Evolutionary conservation across 2,888 invertebrate genomes (phyloP), one percentile per base, ranked within the genome.

Genomic region (Melanostoma mellinum): DNA sequence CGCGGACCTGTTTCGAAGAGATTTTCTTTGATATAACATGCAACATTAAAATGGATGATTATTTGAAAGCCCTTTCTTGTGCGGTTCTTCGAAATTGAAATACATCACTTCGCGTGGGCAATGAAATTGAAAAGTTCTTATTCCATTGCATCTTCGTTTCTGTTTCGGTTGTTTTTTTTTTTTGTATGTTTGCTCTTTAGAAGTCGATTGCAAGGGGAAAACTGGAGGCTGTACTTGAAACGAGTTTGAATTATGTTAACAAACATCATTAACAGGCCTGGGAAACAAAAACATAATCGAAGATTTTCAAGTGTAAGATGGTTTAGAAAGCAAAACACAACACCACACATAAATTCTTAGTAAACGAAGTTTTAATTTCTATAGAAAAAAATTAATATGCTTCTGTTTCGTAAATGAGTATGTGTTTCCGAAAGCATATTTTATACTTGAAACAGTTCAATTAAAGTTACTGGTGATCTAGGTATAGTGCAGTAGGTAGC

Each of bases 1-100:
- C 42, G 20, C 20, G 72, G 61, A 58, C 35, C 69, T 75, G 75
- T 81, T 81, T 72, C 52, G 20, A 20, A 61, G 76, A 69, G 82
- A 73, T 82, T 72, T 82, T 77, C 77, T 73, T 73, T 77, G 77
- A 82, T 82, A 72, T 44, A 36, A 63, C 74, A 81, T 67, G 76
- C 80, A 77, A 75, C 73, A 82, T 82, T 82, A 74, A 78, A 82
- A 69, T 77, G 56, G 46, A 78, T 81, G 76, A 72, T 76, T 61
- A 56, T 81, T 78, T 74, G 68, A 73, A 72, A 73, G 72, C 55
- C 48, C 55, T 68, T 82, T 55, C 48, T 50, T 55, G 50, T 40
- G 20, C 36, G 3, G 48, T 72, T 55, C 56, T 42, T 61, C 44
- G 50, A 73, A 76, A 68, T 82, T 46, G 73, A 82, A 82, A 73